A percentile compares a stretch with the other conserved stretches of the same genome.
These are phyloP conservation scores for Leptinotarsa texana DNA, from an alignment of 1,140 invertebrate genomes.

Conservation along the genomic window DNA sequence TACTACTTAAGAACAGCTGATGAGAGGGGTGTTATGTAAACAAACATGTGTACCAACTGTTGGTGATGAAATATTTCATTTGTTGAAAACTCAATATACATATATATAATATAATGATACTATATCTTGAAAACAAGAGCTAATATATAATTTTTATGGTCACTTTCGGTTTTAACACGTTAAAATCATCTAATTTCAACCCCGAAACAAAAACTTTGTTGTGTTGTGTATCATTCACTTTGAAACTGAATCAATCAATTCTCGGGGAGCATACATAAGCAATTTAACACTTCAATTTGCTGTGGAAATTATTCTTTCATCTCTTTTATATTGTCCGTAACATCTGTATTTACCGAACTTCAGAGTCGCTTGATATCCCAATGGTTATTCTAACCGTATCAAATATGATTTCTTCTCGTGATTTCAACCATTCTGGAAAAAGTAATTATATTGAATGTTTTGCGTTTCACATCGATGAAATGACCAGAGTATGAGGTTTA, in stretches of 20 bases:
- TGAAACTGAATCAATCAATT: constrained; percentile 15
- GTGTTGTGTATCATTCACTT: background rate
- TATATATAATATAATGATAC: too few relatives aligned
- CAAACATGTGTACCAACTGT: too few relatives aligned
- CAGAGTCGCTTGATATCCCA: background rate
- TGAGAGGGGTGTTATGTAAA: too few relatives aligned
- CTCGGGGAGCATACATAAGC: constrained; percentile 22
- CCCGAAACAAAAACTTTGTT: too few relatives aligned
- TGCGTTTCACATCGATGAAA: background rate
- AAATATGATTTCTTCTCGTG: background rate
- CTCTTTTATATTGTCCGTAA: constrained; percentile 9
- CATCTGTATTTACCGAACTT: constrained; percentile 11
- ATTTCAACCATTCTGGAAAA: background rate
- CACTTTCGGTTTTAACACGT: too few relatives aligned
- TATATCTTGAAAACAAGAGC: too few relatives aligned
- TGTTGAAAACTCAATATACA: too few relatives aligned
- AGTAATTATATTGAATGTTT: background rate
- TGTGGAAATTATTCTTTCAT: constrained; percentile 16
- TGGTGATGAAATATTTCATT: too few relatives aligned
- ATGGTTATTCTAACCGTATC: constrained; percentile 12
- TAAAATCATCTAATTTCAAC: too few relatives aligned
- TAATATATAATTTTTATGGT: too few relatives aligned
- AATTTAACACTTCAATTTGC: constrained; percentile 16
- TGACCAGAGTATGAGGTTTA: background rate
- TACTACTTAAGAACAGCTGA: too few relatives aligned